Evolutionary conservation across 30 jellyfish, hydroid and myxozoan genomes (phyloP).

Genomic region (Cassiopea andromeda): DNA sequence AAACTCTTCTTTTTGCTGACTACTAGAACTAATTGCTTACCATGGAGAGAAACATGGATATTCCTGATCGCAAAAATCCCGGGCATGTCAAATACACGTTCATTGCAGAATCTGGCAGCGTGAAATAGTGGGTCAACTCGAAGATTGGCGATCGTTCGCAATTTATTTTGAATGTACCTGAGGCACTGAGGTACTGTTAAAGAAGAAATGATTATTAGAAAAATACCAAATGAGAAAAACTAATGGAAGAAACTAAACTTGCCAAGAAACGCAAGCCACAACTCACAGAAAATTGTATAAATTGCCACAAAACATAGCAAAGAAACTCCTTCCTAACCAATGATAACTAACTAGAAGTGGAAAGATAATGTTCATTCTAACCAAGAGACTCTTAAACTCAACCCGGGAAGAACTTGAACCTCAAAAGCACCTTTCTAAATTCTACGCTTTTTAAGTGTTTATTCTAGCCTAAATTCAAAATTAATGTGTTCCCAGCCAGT

Average conservation of each 20-base stretch:
- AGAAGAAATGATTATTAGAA: not conserved
- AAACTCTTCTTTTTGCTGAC: not conserved
- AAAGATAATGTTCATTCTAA: too few relatives aligned
- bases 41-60: slow-evolving; percentile 29
- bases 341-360: too few relatives aligned
- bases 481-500: too few relatives aligned
- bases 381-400: too few relatives aligned
- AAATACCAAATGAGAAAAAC: not conserved
- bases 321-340: too few relatives aligned
- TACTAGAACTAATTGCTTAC: slow-evolving; percentile 46
- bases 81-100: slow-evolving; percentile 60
- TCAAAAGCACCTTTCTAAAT: too few relatives aligned
- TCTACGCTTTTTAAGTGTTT: too few relatives aligned
- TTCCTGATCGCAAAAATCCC: slow-evolving; percentile 48
- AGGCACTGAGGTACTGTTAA: slow-evolving; percentile 58
- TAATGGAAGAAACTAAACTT: not conserved
- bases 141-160: slow-evolving; percentile 81
- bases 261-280: not conserved
- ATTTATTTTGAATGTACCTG: slow-evolving; percentile 69
- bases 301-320: too few relatives aligned
- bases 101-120: slow-evolving; percentile 60
- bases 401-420: too few relatives aligned
- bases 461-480: too few relatives aligned
- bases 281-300: too few relatives aligned
- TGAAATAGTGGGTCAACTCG: slow-evolving; percentile 75